Percentiles rank a stretch among this genome's conserved stretches.
Evolutionary conservation across 2,888 invertebrate genomes (phyloP).

Genomic region (Sinelater perroti): DNA sequence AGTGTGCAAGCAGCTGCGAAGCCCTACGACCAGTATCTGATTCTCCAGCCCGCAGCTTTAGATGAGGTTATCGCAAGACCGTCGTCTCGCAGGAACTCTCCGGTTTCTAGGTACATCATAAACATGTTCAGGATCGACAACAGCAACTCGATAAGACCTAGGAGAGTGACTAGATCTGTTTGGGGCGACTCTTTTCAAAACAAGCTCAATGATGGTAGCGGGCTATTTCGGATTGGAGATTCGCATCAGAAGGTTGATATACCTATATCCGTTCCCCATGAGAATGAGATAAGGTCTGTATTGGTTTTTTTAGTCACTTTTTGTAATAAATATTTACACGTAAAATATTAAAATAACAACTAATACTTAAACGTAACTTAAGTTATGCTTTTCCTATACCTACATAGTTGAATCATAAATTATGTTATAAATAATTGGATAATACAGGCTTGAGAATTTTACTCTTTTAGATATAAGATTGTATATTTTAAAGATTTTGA

Average conservation of each 20-base stretch:
- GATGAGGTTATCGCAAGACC: not conserved
- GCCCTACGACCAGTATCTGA: not conserved
- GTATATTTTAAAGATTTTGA: no score
- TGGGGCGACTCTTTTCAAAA: not conserved
- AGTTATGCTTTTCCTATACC: no score
- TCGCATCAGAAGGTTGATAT: not conserved
- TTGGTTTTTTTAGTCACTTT: no score
- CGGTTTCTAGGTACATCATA: constrained; percentile 7
- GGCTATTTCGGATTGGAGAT: not conserved
- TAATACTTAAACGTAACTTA: no score
- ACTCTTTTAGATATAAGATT: no score
- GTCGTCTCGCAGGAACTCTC: not conserved
- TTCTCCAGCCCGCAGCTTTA: not conserved
- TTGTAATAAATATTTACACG: no score
- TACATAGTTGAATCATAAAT: no score
- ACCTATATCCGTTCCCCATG: not conserved
- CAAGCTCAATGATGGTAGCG: not conserved
- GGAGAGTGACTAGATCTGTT: not conserved
- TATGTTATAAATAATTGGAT: no score
- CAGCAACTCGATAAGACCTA: constrained; percentile 5
- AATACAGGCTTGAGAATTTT: no score
- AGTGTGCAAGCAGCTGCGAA: not conserved
- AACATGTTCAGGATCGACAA: constrained; percentile 18
- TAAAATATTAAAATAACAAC: no score
- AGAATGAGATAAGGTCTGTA: constrained; percentile 6